Percentiles rank a stretch among this genome's conserved stretches.
phyloP scores from a whole-genome alignment of 1,140 invertebrate genomes.

The Zaprionus capensis region DNA sequence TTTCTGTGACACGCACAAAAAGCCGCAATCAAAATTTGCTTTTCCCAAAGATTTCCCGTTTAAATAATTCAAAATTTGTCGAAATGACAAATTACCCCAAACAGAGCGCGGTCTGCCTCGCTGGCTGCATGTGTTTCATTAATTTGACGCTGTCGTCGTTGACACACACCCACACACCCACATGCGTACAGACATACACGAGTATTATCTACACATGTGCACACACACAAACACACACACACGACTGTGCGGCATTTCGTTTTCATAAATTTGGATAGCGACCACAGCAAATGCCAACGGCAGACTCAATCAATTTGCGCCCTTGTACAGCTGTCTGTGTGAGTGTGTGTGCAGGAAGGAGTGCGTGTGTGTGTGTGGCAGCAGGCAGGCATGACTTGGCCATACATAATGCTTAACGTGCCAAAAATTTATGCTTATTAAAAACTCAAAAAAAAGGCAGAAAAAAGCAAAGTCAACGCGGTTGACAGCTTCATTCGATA shows the following conservation, averaged over 20 bases:
- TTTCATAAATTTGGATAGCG: conserved; percentile 71
- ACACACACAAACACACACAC: conserved; percentile 28
- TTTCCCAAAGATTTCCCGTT: conserved; percentile 71
- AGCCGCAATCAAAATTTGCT: conserved; percentile 37
- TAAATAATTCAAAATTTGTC: conserved; percentile 79
- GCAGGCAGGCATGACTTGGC: conserved; percentile 31
- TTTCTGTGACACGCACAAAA: conserved; percentile 1
- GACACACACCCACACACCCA: conserved; percentile 33
- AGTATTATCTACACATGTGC: conserved; percentile 7
- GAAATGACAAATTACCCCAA: conserved; percentile 75
- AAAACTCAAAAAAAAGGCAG: conserved; percentile 54
- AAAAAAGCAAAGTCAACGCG: conserved; percentile 49
- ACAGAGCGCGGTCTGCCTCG: conserved; percentile 26
- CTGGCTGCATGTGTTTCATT: conserved; percentile 73
- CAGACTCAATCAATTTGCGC: conserved; percentile 78
- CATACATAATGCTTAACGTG: conserved; percentile 62
- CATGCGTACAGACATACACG: background rate
- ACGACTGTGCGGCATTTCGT: conserved; percentile 4
- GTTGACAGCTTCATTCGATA: conserved; percentile 46
- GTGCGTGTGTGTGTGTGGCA: conserved; percentile 36
- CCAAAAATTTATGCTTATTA: conserved; percentile 76
- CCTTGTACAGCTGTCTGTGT: conserved; percentile 13
- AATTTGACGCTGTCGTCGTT: conserved; percentile 58
- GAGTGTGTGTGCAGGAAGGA: conserved; percentile 15
- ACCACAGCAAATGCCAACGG: conserved; percentile 75